Base-by-base conservation (phyloP, 2,797 vertebrate species). In the Eulemur albifrons region DNA sequence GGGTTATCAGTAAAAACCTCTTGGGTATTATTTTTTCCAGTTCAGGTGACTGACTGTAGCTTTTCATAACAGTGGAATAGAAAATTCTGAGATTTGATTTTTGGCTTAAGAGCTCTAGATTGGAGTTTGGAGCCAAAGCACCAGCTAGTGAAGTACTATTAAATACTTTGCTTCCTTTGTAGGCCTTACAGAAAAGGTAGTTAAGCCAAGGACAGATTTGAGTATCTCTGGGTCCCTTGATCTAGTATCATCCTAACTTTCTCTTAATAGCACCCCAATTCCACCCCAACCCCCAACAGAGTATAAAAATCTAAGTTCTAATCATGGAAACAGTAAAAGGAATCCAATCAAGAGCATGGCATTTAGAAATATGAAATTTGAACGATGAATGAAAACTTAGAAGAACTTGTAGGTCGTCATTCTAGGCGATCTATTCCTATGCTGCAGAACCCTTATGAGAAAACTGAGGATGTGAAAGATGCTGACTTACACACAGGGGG, bases 81-180 rank as follows among this genome's bases (percentile, higher is more conserved):
- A 95, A 96, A 96, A 92, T 95, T 83, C 77, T 75, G 91, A 93
- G 75, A 87, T 92, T 45, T 88, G 61, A 86, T 80, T 90, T 86
- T 52, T 32, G 75, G 27, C 2, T 93, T 94, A 96, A 91, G 75
- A 61, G 86, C 35, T 89, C 54, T 95, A 45, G 48, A 90, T 72
- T 95, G 35, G 63, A 65, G 59, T 86, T 85, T 94, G 75, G 27
- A 95, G 65, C 35, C 27, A 94, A 93, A 95, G n/a, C 20, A 52
- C 43, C 79, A 94, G 23, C 25, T 61, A 84, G 23, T 92, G 8
- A 94, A 84, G 23, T 77, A 77, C 77, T 69, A 25, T 57, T 57
- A 25, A 57, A 57, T 57, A 90, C 8, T 88, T 70, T 38, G 4
- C 43, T 50, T 95, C 50, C 50, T 69, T 80, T 67, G 70, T 79